Evolutionary conservation across 2,113 vertebrate genomes (phyloP).

Genomic region (Marmota monax): DNA sequence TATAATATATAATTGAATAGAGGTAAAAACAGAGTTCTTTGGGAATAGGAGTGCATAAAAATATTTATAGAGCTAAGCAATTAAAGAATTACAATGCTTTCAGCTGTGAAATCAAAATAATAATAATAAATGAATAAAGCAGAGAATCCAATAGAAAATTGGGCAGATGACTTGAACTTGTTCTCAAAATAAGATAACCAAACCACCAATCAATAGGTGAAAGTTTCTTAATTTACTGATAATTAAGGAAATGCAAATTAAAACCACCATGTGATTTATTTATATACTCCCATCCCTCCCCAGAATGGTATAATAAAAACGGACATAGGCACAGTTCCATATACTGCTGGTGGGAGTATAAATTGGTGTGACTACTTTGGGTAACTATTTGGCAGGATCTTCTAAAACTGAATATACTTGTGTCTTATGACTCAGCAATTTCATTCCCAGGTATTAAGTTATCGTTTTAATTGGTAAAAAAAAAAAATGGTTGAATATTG

Average conservation of each 20-base stretch:
- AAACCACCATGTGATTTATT: background rate
- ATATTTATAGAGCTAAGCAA: slow-evolving; percentile 53
- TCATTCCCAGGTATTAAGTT: slow-evolving; percentile 4
- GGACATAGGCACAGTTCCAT: background rate
- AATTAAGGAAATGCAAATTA: slow-evolving; percentile 47
- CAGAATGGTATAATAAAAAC: slow-evolving; percentile 35
- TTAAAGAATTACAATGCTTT: slow-evolving; percentile 42
- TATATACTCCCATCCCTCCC: background rate
- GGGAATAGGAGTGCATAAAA: slow-evolving; percentile 34
- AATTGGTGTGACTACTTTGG: background rate
- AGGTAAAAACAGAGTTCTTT: slow-evolving; percentile 49
- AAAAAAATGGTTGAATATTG: slow-evolving; percentile 46
- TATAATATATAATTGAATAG: slow-evolving; percentile 46
- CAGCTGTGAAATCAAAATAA: slow-evolving; percentile 64
- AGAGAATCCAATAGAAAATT: slow-evolving; percentile 53
- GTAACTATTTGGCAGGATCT: background rate
- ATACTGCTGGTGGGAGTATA: background rate
- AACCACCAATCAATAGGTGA: background rate
- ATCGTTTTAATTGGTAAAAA: slow-evolving; percentile 26
- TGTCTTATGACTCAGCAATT: background rate
- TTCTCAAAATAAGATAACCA: background rate
- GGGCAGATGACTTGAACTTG: slow-evolving; percentile 16
- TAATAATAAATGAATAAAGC: slow-evolving; percentile 45
- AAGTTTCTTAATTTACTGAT: slow-evolving; percentile 21
- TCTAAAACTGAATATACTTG: background rate